These are phyloP conservation scores for Mastomys natalensis DNA, from an alignment of 2,113 vertebrate genomes.

Conservation along the genomic window DNA sequence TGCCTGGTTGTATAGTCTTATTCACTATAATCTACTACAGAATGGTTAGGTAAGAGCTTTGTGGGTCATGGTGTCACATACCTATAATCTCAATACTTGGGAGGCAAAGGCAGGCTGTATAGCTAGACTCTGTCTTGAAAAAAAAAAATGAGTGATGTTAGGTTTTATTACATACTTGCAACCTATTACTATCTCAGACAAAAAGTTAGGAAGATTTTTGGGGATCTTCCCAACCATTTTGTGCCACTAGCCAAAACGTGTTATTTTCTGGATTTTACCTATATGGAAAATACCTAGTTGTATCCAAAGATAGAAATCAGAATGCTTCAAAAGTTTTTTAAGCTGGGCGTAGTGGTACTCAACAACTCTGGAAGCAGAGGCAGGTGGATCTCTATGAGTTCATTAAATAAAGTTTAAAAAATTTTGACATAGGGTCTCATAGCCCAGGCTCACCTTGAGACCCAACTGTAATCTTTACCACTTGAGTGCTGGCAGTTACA, in stretches of 20 bases:
- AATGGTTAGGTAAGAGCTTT: background rate
- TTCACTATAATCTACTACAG: background rate
- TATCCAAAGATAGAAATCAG: constrained; percentile 17
- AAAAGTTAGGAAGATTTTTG: background rate
- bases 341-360: background rate
- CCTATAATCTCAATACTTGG: background rate
- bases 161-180: background rate
- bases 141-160: background rate
- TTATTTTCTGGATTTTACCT: constrained; percentile 34
- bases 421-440: background rate
- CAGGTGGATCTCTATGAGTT: background rate
- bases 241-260: background rate
- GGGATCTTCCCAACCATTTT: background rate
- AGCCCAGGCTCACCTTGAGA: background rate
- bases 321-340: constrained; percentile 21
- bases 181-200: background rate
- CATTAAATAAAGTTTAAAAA: background rate
- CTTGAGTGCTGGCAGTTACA: background rate
- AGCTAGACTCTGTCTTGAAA: background rate
- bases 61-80: background rate
- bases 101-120: background rate
- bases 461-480: no score
- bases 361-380: background rate
- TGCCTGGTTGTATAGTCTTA: background rate
- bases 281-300: constrained; percentile 43